Conservation (phyloP, 2,888 invertebrate species). For the Dugesia japonica region DNA sequence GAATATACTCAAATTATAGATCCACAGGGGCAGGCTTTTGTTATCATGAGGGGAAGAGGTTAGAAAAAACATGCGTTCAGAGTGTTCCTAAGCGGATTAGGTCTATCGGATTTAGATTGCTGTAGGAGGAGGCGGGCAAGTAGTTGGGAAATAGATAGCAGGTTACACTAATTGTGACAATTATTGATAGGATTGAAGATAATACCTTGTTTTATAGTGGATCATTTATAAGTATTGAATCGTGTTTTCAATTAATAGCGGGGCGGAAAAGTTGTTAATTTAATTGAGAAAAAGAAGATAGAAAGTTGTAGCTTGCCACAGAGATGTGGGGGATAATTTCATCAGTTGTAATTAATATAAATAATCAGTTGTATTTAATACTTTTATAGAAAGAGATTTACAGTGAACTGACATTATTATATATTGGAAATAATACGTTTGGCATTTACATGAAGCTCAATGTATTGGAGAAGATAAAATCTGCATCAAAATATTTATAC, state of each 20-base stretch:
- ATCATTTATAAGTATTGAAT: constrained; percentile 20
- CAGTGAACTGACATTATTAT: constrained; percentile 1
- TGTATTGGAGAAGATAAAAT: background rate
- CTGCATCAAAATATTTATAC: background rate
- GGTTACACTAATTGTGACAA: constrained; percentile 20
- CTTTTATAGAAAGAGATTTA: background rate
- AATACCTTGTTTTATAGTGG: constrained; percentile 16
- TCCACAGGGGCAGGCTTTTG: constrained; percentile 20
- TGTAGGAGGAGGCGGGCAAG: background rate
- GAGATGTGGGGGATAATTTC: constrained; percentile 17
- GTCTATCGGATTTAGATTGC: constrained; percentile 20
- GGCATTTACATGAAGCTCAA: constrained; percentile 20
- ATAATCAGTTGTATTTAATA: constrained; percentile 20
- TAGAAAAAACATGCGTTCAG: background rate
- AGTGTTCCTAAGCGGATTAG: constrained; percentile 20
- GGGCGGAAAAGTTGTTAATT: constrained; percentile 16
- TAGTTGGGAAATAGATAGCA: constrained; percentile 5
- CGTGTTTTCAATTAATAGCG: background rate
- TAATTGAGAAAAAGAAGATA: background rate
- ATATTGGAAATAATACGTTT: constrained; percentile 4
- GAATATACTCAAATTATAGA: constrained; percentile 20
- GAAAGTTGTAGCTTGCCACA: constrained; percentile 2
- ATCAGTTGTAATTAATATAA: constrained; percentile 16
- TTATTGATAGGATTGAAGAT: constrained; percentile 16
- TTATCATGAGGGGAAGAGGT: constrained; percentile 2